Percentiles rank a stretch among this genome's conserved stretches.
Conservation (phyloP, 2,113 vertebrate species). For the Lates calcarifer region DNA sequence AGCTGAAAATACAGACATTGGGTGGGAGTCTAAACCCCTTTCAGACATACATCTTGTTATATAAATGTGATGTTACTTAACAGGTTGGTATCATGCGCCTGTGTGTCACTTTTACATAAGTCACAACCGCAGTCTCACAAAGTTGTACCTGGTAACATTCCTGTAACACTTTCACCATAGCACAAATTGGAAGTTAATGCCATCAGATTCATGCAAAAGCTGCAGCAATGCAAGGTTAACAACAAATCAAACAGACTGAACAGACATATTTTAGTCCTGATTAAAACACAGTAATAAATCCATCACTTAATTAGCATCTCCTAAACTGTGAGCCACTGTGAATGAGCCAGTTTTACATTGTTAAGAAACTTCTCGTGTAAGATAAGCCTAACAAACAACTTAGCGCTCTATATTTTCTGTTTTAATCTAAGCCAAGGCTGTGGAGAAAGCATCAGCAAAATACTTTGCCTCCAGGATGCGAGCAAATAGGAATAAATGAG, state of each 20-base stretch:
- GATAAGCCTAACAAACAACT: slow-evolving; percentile 2
- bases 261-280: background rate
- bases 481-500: background rate
- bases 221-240: background rate
- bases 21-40: background rate
- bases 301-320: background rate
- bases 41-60: background rate
- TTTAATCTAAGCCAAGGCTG: background rate
- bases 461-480: background rate
- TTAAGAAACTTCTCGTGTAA: background rate
- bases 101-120: background rate
- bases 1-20: background rate
- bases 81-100: background rate
- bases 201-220: background rate
- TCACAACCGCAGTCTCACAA: background rate
- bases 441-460: background rate
- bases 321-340: background rate
- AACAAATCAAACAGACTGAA: background rate
- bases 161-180: background rate
- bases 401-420: background rate
- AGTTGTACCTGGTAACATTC: background rate
- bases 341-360: background rate
- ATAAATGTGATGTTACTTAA: background rate
- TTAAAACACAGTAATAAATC: background rate
- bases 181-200: background rate